Evolutionary conservation across 2,797 vertebrate genomes (phyloP), one percentile per base, ranked within the genome.

Genomic region (Enoplosus armatus): DNA sequence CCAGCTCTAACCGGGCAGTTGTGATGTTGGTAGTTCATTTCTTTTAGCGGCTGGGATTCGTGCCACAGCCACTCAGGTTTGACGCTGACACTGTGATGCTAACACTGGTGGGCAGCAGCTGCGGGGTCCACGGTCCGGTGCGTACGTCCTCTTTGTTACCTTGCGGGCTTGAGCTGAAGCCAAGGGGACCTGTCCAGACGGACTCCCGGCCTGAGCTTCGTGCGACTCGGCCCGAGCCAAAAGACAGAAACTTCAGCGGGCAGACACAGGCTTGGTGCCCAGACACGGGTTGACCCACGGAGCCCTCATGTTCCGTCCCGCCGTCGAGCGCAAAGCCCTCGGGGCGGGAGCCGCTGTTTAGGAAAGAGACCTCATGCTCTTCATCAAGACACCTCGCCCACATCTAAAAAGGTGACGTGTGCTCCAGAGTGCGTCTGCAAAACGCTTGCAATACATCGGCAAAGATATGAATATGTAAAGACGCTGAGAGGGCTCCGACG

Each of bases 381-480:
- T 65, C 63, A 14, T 75, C 45, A 67, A 60, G 61, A 35, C 47
- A 68, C 22, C 45, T 22, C 27, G 29, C 14, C 60, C 16, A 7
- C 37, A 53, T 54, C 27, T 35, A 33, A 33, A 16, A 60, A 15
- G 55, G 55, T 18, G 35, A 61, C 8, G 29, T 26, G 8, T 20
- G 8, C 47, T 60, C 27, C 8, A 50, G 50, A 66, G 39, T 39
- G 33, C 53, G 29, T 33, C 26, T 24, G 50, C 43, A 27, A 50
- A n/a, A 50, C 62, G n/a, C 53, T 65, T 48, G n/a, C n/a, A 29
- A 66, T 10, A 29, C 59, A 64, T 59, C 29, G 50, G 59, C 61
- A 58, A 45, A 66, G 62, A 56, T 39, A 48, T 64, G 11, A 62
- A 62, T 63, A 53, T 54, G 41, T 54, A 72, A 72, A 54, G 41